phyloP scores from a whole-genome alignment of 2,797 vertebrate genomes.

The Holocentrus rufus region DNA sequence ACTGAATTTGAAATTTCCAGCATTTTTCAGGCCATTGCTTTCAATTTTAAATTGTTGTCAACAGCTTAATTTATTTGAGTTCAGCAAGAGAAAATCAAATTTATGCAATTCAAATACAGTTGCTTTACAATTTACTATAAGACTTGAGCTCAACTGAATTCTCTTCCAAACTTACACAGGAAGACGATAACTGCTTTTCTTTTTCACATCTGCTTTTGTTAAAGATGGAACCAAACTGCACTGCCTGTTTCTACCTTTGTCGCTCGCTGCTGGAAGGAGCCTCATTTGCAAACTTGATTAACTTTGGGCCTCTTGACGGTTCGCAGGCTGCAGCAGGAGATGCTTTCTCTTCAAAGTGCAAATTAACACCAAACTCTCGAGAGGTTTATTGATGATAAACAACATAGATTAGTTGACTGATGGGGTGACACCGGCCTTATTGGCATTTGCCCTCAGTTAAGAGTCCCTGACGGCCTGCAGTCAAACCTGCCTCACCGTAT shows the following conservation, averaged over 20 bases:
- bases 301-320: no score
- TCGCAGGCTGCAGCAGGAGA: not conserved
- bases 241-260: conserved; percentile 50
- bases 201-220: conserved; percentile 50
- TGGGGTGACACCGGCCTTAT: not conserved
- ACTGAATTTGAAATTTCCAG: no score
- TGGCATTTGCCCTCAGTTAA: not conserved
- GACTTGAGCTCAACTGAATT: not conserved
- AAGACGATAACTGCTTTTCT: conserved; percentile 1
- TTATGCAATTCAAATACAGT: no score
- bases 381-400: no score
- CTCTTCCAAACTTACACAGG: not conserved
- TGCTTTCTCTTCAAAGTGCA: not conserved
- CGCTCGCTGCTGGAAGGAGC: conserved; percentile 53
- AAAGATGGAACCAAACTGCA: conserved; percentile 63
- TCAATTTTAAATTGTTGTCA: no score
- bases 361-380: not conserved
- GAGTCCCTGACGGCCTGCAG: not conserved
- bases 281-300: conserved; percentile 60
- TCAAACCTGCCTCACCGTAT: not conserved
- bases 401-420: not conserved
- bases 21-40: no score
- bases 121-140: not conserved
- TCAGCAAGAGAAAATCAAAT: no score
- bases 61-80: no score